Base-by-base conservation (phyloP, 2,113 vertebrate species). In the Myxocyprinus asiaticus region DNA sequence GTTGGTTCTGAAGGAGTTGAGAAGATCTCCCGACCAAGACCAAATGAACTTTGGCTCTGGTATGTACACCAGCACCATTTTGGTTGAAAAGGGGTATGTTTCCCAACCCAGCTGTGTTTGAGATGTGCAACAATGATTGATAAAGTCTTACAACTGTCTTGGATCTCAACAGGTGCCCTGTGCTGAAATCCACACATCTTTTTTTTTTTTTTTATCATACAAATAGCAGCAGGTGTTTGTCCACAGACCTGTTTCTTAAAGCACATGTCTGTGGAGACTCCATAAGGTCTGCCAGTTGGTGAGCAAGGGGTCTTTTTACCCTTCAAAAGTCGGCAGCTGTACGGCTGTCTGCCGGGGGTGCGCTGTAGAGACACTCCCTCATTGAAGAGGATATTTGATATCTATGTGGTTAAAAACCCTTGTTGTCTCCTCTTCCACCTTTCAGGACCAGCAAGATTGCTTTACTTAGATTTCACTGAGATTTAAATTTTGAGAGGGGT, bases 391-490 rank as follows among this genome's bases (percentile, higher is more conserved):
- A 81, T 48, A 84, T 17, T 76, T n/a, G 82, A 84, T 79, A 81
- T 65, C 58, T 33, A n/a, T 59, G 51, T 69, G 69, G 48, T 81
- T 17, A 64, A 33, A 84, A 69, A 74, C 43, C 58, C 69, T 78
- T 69, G 48, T 77, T 77, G 48, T 33, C 22, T 72, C 12, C 6
- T 17, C n/a, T 73, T 51, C 7, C 59, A 43, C 74, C 81, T 70
- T 64, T 88, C 89, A 33, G 22, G 22, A 33, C 22, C 22, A 33
- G 22, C 71, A 51, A 75, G 89, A 91, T 92, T 33, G 22, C 22
- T 33, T 33, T 87, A 87, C 86, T 90, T 85, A 47, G 83, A 89
- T 92, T 91, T 91, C 89, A 88, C 79, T 72, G 74, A 81, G 86
- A 86, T 87, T 85, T 79, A 42, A 81, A 85, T 9, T 59, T 59